These are phyloP conservation scores for Micronycteris hirsuta DNA, from an alignment of 2,113 vertebrate genomes.

Conservation along the genomic window DNA sequence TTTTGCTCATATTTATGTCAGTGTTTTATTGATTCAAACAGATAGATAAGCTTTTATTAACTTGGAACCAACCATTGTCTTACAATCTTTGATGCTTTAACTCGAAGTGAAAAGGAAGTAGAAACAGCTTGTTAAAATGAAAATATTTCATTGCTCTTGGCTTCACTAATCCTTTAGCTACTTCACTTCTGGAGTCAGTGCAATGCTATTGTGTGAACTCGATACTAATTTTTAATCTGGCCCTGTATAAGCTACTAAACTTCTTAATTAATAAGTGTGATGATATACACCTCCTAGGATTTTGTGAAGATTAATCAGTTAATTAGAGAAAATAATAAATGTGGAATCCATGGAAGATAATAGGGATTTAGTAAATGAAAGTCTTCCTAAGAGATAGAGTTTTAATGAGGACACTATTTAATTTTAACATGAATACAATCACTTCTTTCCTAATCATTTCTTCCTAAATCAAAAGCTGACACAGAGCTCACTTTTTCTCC, in stretches of 20 bases:
- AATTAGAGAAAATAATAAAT: slow-evolving; percentile 52
- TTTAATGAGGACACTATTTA: slow-evolving; percentile 49
- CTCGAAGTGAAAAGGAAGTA: slow-evolving; percentile 10
- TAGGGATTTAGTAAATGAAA: not conserved
- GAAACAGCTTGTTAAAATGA: slow-evolving; percentile 21
- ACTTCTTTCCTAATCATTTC: slow-evolving; percentile 35
- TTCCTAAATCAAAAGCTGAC: slow-evolving; percentile 38
- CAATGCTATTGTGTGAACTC: not conserved
- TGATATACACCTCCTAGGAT: not conserved
- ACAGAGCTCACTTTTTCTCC: not conserved
- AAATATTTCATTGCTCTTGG: slow-evolving; percentile 5
- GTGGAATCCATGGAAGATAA: not conserved
- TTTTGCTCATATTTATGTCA: not conserved
- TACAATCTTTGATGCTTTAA: slow-evolving; percentile 27
- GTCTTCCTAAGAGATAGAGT: not conserved
- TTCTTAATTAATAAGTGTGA: slow-evolving; percentile 57
- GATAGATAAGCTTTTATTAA: slow-evolving; percentile 24
- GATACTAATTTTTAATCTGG: slow-evolving; percentile 33
- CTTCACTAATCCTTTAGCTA: not conserved
- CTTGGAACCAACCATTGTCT: not conserved
- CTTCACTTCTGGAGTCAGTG: not conserved
- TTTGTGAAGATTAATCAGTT: slow-evolving; percentile 47
- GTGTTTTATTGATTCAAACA: not conserved
- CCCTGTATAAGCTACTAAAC: not conserved
- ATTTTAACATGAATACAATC: slow-evolving; percentile 33